Base-by-base conservation (phyloP, 2,888 invertebrate genomes). In the Ptychoptera contaminata region DNA sequence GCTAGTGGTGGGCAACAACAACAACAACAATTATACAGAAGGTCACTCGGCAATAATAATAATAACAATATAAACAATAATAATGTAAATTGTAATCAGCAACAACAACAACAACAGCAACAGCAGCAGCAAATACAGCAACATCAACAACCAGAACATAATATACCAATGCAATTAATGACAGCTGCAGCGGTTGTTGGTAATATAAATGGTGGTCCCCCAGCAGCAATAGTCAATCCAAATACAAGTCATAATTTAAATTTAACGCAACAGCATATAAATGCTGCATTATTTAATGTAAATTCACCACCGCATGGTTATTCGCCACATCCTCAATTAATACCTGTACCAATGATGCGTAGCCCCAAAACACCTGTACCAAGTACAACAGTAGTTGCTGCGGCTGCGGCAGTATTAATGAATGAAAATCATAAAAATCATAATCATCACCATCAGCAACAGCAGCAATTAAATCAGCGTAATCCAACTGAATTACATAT, bases 401-500 rank as follows among this genome's bases (percentile, higher is more conserved):
- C 9, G 8, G 16, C 42, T n/a, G 34, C 42, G 8, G n/a, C 9
- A 32, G n/a, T 9, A 32, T 11, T 51, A 31, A 47, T 49, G 36
- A 49, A 48, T 39, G 50, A 50, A 34, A 50, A 48, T 31, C 39
- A 47, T 30, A 46, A 45, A 23, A 37, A 16, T 10, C 37, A 46
- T 12, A 37, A 32, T 34, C 47, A 46, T 43, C 43, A 35, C 31
- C 30, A 15, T 35, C 29, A 35, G 34, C 30, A 15, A 23, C 29
- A 16, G 12, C 38, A 14, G 15, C 35, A 35, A 37, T 16, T 34
- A 16, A 42, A 34, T 35, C 39, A 42, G 16, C 38, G 41, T 43
- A 30, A 45, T 37, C 43, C 40, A 32, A 43, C 45, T 36, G 63
- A 64, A 46, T 47, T 64, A 48, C 65, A 65, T 48, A 65, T 65